Evolutionary conservation across 2,113 vertebrate genomes (phyloP).

Genomic region (Petromus typicus): DNA sequence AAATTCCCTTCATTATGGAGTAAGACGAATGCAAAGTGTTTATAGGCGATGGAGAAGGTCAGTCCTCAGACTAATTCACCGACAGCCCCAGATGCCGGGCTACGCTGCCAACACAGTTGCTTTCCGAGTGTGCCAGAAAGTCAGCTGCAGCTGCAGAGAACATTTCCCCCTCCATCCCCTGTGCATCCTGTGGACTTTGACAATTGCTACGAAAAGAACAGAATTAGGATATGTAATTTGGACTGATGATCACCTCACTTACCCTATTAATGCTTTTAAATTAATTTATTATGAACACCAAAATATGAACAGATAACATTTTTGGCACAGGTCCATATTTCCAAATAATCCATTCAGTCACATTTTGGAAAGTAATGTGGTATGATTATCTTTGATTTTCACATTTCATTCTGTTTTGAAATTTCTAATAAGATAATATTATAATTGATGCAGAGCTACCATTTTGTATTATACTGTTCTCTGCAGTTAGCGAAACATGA

Average conservation of each 20-base stretch:
- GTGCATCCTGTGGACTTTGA: constrained; percentile 71
- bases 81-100: constrained; percentile 77
- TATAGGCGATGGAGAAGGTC: constrained; percentile 69
- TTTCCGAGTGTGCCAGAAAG: constrained; percentile 77
- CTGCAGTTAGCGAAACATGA: not conserved
- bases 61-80: constrained; percentile 74
- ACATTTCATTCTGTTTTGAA: not conserved
- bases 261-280: constrained; percentile 72
- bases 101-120: constrained; percentile 78
- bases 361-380: constrained; percentile 20
- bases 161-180: not conserved
- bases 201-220: constrained; percentile 60
- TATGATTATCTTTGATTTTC: constrained; percentile 8
- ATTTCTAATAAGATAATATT: not conserved
- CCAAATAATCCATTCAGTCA: constrained; percentile 48
- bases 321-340: not conserved
- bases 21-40: constrained; percentile 64
- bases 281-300: constrained; percentile 65
- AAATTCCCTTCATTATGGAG: constrained; percentile 65
- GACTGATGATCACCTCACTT: constrained; percentile 70
- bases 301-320: constrained; percentile 58
- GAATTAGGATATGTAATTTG: constrained; percentile 70
- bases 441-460: not conserved
- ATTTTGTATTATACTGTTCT: not conserved
- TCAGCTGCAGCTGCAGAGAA: constrained; percentile 81